These are phyloP conservation scores for Zhuqinia jingwanae DNA, from an alignment of 2,888 invertebrate genomes.

Conservation along the genomic window DNA sequence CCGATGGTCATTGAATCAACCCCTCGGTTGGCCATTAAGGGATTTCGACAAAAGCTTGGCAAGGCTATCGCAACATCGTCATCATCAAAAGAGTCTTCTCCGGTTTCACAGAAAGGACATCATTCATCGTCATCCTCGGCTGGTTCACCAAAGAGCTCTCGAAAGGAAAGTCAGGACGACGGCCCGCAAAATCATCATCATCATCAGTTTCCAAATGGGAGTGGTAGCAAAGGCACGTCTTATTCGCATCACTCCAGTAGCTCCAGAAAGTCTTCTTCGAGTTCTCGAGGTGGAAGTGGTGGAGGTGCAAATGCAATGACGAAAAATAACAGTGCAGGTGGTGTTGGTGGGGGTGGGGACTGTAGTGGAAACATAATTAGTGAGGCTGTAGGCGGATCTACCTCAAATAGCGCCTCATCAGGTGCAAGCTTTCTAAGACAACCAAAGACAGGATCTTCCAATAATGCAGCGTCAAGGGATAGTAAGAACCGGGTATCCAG, in stretches of 20 bases:
- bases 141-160: constrained; percentile 63
- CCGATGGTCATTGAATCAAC: constrained; percentile 71
- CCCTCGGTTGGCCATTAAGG: constrained; percentile 78
- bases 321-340: background rate
- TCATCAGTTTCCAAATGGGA: constrained; percentile 63
- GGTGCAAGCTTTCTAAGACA: constrained; percentile 75
- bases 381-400: background rate
- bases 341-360: background rate
- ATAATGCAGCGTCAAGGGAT: constrained; percentile 62
- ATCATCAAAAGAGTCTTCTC: constrained; percentile 71
- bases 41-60: constrained; percentile 78
- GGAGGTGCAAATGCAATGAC: constrained; percentile 55
- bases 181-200: background rate
- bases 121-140: constrained; percentile 58
- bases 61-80: constrained; percentile 73
- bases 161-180: constrained; percentile 59
- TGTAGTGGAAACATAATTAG: constrained; percentile 2
- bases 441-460: constrained; percentile 68
- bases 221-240: constrained; percentile 13
- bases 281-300: background rate
- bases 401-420: background rate
- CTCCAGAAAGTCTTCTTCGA: constrained; percentile 37
- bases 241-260: constrained; percentile 37
- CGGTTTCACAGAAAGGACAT: constrained; percentile 49
- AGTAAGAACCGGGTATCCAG: constrained; percentile 76